Conservation (phyloP, 2,113 vertebrate genomes). For the Blennius ocellaris region DNA sequence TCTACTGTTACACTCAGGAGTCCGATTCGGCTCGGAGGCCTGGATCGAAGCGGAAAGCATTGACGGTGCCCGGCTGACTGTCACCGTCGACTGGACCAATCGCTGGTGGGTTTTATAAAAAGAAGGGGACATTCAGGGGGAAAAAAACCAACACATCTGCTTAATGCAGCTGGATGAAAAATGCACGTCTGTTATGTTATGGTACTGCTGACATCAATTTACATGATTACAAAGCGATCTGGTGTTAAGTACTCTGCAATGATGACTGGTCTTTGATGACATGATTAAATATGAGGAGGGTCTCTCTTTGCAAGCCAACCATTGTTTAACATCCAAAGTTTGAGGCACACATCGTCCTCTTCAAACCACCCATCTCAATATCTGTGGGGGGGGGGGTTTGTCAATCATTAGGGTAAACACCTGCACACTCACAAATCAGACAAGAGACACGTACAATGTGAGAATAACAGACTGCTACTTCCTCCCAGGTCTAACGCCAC, state of each 20-base stretch:
- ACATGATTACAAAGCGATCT: conserved; percentile 23
- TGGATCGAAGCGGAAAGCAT: conserved; percentile 43
- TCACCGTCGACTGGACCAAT: conserved; percentile 6
- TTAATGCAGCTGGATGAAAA: neutral
- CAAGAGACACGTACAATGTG: no score
- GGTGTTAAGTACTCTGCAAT: conserved; percentile 3
- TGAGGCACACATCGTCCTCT: neutral
- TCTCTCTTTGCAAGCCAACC: neutral
- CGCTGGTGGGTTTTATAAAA: conserved; percentile 29
- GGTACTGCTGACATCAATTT: conserved; percentile 23
- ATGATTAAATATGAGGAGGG: neutral
- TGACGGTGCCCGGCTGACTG: conserved; percentile 28
- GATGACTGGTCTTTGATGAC: conserved; percentile 3
- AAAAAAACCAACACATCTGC: no score
- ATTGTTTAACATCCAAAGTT: neutral
- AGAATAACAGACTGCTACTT: no score
- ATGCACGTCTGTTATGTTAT: neutral
- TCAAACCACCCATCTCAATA: no score
- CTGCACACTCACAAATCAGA: neutral
- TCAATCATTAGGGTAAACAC: neutral
- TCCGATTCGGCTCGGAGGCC: conserved; percentile 9
- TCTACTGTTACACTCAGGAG: conserved; percentile 50
- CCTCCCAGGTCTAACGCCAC: no score
- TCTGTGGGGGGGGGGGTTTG: neutral
- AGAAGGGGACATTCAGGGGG: no score